Base-by-base conservation (phyloP, 2,797 vertebrate species). In the Diceros bicornis region DNA sequence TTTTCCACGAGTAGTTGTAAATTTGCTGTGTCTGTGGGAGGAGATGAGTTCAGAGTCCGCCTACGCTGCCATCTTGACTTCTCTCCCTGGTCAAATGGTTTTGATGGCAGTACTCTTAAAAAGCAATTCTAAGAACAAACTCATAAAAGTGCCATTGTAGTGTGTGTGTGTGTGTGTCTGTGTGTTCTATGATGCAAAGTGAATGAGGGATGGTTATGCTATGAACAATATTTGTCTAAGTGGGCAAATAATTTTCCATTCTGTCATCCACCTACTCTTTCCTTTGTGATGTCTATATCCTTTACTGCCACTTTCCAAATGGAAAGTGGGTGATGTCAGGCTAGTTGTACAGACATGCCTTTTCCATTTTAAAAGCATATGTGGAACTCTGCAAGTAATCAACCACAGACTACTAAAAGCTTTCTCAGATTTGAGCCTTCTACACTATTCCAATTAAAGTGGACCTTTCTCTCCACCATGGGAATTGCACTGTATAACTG, bases 401-500 rank as follows among this genome's bases (percentile, higher is more conserved):
- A 89, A 52, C 47, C 69, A 87, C 23, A 79, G 89, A 71, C 44
- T 82, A n/a, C 41, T 37, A 75, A 89, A 91, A 75, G 41, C 89
- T 66, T 71, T 95, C 52, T 77, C 57, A 94, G 77, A 81, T 93
- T 97, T 92, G 59, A 79, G 52, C 50, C 72, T 96, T 96, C 23
- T 71, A 62, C 16, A 18, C 89, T 29, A 10, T 91, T 90, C 64
- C 91, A 94, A 94, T 97, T 96, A 97, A 96, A 93, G 81, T 85
- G 47, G 64, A 55, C 89, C 88, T 71, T 95, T 91, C 81, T 93
- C 83, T 95, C 52, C 79, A 89, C 84, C 78, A 10, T 68, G 34
- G 94, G 96, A 96, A 97, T 97, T 97, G 34, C 47, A 78, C 64
- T 62, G 34, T 95, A 85, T 94, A 98, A 97, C 95, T 97, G 96